phyloP scores from a whole-genome alignment of 2,888 invertebrate species.

The Phaonia tiefii region DNA sequence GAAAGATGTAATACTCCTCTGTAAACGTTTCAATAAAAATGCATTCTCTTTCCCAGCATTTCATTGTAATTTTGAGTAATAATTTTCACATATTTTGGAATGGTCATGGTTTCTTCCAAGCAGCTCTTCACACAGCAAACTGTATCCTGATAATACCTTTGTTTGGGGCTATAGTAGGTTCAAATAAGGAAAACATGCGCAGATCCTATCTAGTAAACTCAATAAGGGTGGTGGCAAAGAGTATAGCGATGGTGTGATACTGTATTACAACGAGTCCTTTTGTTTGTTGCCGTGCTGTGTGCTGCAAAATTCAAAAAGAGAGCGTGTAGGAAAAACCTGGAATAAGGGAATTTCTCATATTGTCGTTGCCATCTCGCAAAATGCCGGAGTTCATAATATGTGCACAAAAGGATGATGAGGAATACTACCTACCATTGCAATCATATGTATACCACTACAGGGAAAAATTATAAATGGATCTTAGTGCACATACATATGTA shows the following conservation, averaged over 20 bases:
- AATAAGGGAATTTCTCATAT: slow-evolving; percentile 5
- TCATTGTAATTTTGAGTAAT: slow-evolving; percentile 31
- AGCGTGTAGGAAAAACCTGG: not conserved
- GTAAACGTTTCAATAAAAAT: no score
- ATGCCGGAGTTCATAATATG: not conserved
- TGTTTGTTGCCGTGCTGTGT: no score
- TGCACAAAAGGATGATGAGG: not conserved
- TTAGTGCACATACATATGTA: slow-evolving; percentile 41
- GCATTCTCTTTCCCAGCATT: not conserved
- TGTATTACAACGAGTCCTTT: no score
- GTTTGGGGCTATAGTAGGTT: slow-evolving; percentile 1
- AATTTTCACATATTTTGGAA: slow-evolving; percentile 73
- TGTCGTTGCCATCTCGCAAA: not conserved
- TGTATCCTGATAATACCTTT: slow-evolving; percentile 14
- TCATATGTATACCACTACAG: slow-evolving; percentile 24
- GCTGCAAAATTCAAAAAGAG: no score
- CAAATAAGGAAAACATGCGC: slow-evolving; percentile 52
- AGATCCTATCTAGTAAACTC: slow-evolving; percentile 28
- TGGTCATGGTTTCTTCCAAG: slow-evolving; percentile 76
- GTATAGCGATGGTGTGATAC: not conserved
- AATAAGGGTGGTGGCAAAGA: not conserved
- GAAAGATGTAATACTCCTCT: no score
- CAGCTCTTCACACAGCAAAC: not conserved
- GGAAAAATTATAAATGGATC: slow-evolving; percentile 15
- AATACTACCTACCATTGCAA: no score